Base-by-base conservation (phyloP, 2,113 vertebrate genomes). In the Psittacus erithacus region DNA sequence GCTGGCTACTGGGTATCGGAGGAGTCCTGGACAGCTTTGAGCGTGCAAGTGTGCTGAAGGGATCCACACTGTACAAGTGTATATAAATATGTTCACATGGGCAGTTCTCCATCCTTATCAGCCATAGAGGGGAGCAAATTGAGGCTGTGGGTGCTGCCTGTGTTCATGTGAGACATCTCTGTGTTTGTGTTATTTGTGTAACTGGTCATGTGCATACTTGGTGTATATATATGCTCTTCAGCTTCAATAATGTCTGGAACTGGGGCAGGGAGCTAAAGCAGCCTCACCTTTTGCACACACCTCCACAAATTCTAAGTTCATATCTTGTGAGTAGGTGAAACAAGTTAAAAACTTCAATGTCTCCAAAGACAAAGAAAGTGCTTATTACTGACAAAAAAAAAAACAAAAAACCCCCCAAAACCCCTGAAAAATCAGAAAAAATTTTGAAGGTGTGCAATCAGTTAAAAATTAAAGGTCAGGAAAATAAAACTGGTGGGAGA, bases 261-360 rank as follows among this genome's bases (percentile, higher is more conserved):
- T 9, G 17, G 16, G n/a, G 1, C 13, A 82, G 22, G 19, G 17
- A 49, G 39, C 19, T 22, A 20, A 83, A 43, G 19, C 1, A 3
- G 2, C 23, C 17, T 70, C 62, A 1, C 0, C 7, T 43, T 9
- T 74, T 60, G 6, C 11, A 44, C 23, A 13, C 5, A 27, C 18
- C 46, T 64, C 47, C 27, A 20, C 9, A 74, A 8, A 20, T 41
- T 18, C 1, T 25, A 67, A 55, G 9, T 31, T 88, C 13, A 8
- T 49, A 5, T 23, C 28, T 41, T 55, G 5, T 70, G 33, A 49
- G 16, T 7, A 60, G 17, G 39, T 69, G 18, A 19, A 85, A 59
- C 9, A n/a, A 11, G 31, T 41, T 3, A 75, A 70, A 59, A 29
- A 15, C 17, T 74, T 55, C 33, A 38, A 8, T 16, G 5, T n/a